Evolutionary conservation across 2,797 vertebrate species (phyloP).

Genomic region (Aeoliscus strigatus): DNA sequence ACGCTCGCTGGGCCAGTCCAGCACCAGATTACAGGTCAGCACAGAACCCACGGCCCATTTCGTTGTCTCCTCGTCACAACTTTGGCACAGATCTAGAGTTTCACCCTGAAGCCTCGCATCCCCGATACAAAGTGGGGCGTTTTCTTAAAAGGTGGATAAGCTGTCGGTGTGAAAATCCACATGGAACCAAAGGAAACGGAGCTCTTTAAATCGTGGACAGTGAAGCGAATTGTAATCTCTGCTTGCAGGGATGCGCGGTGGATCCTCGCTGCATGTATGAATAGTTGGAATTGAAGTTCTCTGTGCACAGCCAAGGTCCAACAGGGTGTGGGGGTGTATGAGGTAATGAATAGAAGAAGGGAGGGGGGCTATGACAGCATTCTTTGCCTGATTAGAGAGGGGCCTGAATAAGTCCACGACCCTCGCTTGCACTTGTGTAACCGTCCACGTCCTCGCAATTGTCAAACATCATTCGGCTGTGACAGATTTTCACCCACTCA

Average conservation of each 20-base stretch:
- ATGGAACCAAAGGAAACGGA: conserved; percentile 44
- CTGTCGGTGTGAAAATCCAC: conserved; percentile 14
- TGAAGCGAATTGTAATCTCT: conserved; percentile 46
- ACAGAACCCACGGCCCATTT: conserved; percentile 11
- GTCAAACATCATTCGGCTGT: too few species aligned
- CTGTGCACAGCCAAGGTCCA: conserved; percentile 28
- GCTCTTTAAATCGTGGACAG: conserved; percentile 47
- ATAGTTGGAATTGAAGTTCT: conserved; percentile 13
- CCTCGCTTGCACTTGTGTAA: conserved; percentile 44
- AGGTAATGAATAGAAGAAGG: conserved; percentile 46
- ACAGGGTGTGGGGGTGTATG: conserved; percentile 43
- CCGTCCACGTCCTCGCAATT: conserved; percentile 20
- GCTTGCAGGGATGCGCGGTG: conserved; percentile 33
- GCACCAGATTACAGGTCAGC: conserved; percentile 83
- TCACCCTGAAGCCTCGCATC: too few species aligned
- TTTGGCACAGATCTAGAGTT: background rate
- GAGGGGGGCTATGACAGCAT: conserved; percentile 49
- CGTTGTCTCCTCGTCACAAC: background rate
- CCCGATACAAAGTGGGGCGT: too few species aligned
- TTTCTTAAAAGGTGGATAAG: conserved; percentile 12
- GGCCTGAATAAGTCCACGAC: conserved; percentile 46
- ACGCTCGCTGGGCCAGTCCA: conserved; percentile 85
- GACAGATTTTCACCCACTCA: conserved; percentile 2
- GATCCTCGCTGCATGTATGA: conserved; percentile 28
- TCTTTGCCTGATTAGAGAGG: conserved; percentile 56